phyloP scores from a whole-genome alignment of 2,797 vertebrate genomes.

The Iguana delicatissima region DNA sequence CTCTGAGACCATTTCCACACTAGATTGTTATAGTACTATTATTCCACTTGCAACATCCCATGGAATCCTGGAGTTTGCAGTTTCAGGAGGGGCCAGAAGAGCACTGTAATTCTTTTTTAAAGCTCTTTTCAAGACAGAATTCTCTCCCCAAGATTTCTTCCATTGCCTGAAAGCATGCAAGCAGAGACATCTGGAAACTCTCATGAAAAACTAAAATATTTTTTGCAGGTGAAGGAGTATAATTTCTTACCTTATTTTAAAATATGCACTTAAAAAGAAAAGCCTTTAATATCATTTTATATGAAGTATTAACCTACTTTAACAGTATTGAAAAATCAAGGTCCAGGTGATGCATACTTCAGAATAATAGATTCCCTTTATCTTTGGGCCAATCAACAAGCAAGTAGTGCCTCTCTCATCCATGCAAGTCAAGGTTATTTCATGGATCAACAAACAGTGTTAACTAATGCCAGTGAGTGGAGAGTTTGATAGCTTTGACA shows the following conservation, averaged over 20 bases:
- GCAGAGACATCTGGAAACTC: no score
- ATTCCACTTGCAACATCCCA: no score
- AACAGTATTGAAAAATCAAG: background rate
- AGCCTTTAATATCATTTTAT: background rate
- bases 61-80: no score
- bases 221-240: background rate
- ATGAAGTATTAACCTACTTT: background rate
- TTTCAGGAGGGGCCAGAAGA: no score
- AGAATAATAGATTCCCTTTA: background rate
- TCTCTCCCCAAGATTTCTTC: no score
- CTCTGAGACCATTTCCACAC: no score
- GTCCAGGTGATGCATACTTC: conserved; percentile 1
- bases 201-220: background rate
- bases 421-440: conserved; percentile 32
- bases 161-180: no score
- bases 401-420: background rate
- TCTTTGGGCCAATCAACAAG: background rate
- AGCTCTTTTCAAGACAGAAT: no score
- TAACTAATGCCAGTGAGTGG: conserved; percentile 47
- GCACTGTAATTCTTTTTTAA: no score
- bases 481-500: conserved; percentile 52
- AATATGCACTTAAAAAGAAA: background rate
- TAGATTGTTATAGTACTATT: no score
- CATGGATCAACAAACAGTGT: conserved; percentile 43
- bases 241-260: background rate